Base-by-base conservation (phyloP, 2,888 invertebrate genomes). In the Lasioglossum calceatum region DNA sequence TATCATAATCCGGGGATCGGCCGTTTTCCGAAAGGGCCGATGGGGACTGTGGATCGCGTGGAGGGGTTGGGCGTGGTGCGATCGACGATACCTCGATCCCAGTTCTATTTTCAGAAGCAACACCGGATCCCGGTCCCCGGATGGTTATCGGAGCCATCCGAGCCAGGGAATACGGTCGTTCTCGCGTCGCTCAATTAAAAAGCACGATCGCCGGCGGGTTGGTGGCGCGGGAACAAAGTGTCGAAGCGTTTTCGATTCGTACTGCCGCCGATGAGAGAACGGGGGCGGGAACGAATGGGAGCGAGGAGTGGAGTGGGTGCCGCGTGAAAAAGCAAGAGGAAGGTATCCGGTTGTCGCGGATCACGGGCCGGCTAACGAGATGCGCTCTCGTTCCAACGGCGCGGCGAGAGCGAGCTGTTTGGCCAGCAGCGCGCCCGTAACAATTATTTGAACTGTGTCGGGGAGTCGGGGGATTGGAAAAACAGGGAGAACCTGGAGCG, bases 391-490 rank as follows among this genome's bases (percentile, higher is more conserved):
- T 90, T 85, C 79, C 84, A 58, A 58, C 58, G 58, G 58, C n/a
- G 58, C n/a, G n/a, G 58, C 58, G n/a, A 8, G 58, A 58, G 85
- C 74, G 73, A 82, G 72, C 77, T 89, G 91, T 90, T 89, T 87
- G 88, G 79, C 81, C 86, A 85, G 84, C 85, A 80, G 82, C 81
- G 76, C 77, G 81, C 84, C 58, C 85, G 86, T 84, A 79, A 86
- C 91, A 85, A 91, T 91, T 91, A 91, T 90, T 87, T 85, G 86
- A 91, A 85, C 82, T 87, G 83, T 81, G 82, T 23, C 70, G n/a
- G 71, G 32, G 23, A 8, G 54, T n/a, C 14, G 27, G 50, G 23
- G 64, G 61, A 47, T 64, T 76, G 82, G 76, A 75, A 85, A 81
- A 85, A 86, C 77, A 84, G 74, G 58, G 79, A 64, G 58, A 42